Conservation (phyloP, 2,888 invertebrate genomes). For the Pristionchus mayeri region DNA sequence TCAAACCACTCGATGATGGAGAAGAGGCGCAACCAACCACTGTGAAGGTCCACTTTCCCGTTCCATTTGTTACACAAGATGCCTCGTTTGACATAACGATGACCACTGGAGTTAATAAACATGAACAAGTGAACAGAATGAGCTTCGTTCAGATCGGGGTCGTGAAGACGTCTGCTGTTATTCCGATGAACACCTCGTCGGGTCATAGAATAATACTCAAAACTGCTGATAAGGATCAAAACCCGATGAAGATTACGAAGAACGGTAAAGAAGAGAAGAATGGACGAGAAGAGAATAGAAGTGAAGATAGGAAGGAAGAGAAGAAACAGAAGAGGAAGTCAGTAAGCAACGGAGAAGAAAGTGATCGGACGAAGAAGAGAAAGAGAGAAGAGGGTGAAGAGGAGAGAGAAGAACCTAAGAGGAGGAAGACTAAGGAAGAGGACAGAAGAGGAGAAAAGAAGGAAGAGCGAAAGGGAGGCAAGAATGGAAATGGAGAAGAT, state of each 20-base stretch:
- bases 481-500: not conserved
- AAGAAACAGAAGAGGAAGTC: too few relatives aligned
- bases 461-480: not conserved
- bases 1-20: not conserved
- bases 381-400: not conserved
- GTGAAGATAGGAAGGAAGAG: too few relatives aligned
- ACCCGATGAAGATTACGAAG: not conserved
- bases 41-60: too few relatives aligned
- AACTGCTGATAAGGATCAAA: not conserved
- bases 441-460: not conserved
- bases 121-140: not conserved
- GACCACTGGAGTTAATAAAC: too few relatives aligned
- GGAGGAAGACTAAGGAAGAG: not conserved
- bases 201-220: too few relatives aligned
- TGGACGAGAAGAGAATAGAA: not conserved
- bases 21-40: not conserved
- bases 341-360: too few relatives aligned
- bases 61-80: too few relatives aligned
- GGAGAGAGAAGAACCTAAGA: not conserved
- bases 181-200: not conserved
- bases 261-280: not conserved
- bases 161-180: not conserved
- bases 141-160: not conserved
- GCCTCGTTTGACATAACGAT: too few relatives aligned
- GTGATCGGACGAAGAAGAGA: not conserved